Evolutionary conservation across 2,797 vertebrate genomes (phyloP), one percentile per base, ranked within the genome.

Genomic region (Periophthalmus magnuspinnatus): DNA sequence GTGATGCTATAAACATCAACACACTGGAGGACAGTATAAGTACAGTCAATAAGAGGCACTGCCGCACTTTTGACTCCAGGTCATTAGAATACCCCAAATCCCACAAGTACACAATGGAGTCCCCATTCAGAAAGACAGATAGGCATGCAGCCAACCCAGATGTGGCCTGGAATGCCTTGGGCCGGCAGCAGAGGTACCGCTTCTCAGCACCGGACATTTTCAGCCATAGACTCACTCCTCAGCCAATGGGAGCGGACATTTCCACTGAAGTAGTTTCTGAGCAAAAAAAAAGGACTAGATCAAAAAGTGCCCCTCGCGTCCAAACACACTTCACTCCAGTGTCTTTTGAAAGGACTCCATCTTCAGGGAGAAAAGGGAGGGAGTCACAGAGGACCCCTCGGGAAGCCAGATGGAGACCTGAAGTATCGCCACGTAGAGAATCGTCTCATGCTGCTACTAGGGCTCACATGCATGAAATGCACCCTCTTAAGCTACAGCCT

Each of bases 401-500:
- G 86, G 95, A 95, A 67, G 82, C 93, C 0, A 87, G 90, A 22
- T 93, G 90, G 80, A 91, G 86, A 79, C 67, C 86, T 0, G 96
- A 97, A 69, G 88, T 86, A 8, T 98, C 96, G 0, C 96, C 95
- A 0, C 94, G 92, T 74, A 91, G 93, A n/a, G 96, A 97, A 36
- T 84, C 90, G 5, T 82, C 91, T 28, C 91, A 95, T 54, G 85
- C 91, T 4, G 90, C 95, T 2, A 88, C 93, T 69, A 91, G 93
- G 78, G 92, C 90, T 0, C 90, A 96, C 33, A 91, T 95, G 80
- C 96, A 95, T 28, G 97, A 98, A 72, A 94, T 98, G 58, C 96
- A 98, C 72, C 97, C 96, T 62, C 95, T 97, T 86, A 97, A 98
- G 78, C 90, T 98, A 73, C 97, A 98, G 90, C 97, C 97, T 0